Evolutionary conservation across 2,797 vertebrate genomes (phyloP).

Genomic region (Amniataba percoides): DNA sequence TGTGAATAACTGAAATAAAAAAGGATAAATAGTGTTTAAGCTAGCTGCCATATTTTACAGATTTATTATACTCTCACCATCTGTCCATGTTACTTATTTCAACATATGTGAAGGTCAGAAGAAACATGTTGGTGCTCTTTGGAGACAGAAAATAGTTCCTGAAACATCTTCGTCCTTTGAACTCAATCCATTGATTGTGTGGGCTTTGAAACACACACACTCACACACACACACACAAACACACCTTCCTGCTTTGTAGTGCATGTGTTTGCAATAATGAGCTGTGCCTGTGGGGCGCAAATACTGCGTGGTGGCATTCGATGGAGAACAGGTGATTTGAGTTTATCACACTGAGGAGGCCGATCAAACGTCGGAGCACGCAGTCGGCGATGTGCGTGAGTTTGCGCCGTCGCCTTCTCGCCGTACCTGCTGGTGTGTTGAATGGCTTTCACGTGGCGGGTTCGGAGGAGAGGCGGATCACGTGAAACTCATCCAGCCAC

Average conservation of each 20-base stretch:
- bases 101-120: conserved; percentile 35
- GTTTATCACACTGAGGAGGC: conserved; percentile 41
- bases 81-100: not conserved
- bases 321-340: conserved; percentile 65
- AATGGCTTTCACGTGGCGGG: conserved; percentile 66
- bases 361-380: conserved; percentile 18
- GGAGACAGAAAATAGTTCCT: conserved; percentile 18
- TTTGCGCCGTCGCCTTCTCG: conserved; percentile 11
- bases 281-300: conserved; percentile 44
- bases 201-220: conserved; percentile 12
- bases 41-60: conserved; percentile 28
- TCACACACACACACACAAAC: conserved; percentile 6
- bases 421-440: conserved; percentile 60
- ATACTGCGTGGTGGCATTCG: conserved; percentile 36
- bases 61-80: conserved; percentile 19
- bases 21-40: conserved; percentile 10
- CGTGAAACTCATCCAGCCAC: conserved; percentile 45
- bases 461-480: conserved; percentile 47
- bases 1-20: conserved; percentile 22
- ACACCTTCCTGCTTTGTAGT: not conserved
- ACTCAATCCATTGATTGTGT: conserved; percentile 23
- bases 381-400: conserved; percentile 43
- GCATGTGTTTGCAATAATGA: conserved; percentile 73
- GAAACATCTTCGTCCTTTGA: conserved; percentile 57
- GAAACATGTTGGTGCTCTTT: conserved; percentile 19